phyloP scores from a whole-genome alignment of 2,797 vertebrate species.

The Galago senegalensis region DNA sequence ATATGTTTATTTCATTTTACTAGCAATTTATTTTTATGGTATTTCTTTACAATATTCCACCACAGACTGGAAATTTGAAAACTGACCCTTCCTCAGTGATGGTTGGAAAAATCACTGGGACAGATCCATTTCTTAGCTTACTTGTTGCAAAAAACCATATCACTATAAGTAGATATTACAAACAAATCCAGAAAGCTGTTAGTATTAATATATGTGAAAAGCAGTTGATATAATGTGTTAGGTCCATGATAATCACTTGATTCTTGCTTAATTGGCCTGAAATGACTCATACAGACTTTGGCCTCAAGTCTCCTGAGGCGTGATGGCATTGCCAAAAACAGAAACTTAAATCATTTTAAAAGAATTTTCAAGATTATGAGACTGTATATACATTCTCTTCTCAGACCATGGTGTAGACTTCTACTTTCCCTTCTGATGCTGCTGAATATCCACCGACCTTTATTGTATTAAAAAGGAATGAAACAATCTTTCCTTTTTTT shows the following conservation, averaged over 20 bases:
- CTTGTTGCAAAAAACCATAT: background rate
- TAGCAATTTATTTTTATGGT: conserved; percentile 17
- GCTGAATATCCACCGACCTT: background rate
- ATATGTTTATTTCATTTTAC: conserved; percentile 23
- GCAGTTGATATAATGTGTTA: background rate
- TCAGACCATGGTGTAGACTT: background rate
- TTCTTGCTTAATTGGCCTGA: conserved; percentile 15
- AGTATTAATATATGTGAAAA: background rate
- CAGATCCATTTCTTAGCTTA: background rate
- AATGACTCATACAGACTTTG: background rate
- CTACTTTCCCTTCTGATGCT: background rate
- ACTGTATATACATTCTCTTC: background rate
- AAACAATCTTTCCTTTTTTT: background rate
- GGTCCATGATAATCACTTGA: background rate
- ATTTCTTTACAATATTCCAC: background rate
- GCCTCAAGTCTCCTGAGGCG: background rate
- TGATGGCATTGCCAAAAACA: background rate
- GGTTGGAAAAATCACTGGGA: background rate
- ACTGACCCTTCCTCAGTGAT: background rate
- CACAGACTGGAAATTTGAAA: background rate
- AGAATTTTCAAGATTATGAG: background rate
- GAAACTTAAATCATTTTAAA: background rate
- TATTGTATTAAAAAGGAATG: background rate
- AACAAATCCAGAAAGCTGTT: background rate
- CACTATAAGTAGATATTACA: background rate